Percentiles rank a stretch among this genome's conserved stretches.
These are phyloP conservation scores for Aptenodytes patagonicus DNA, from an alignment of 2,113 vertebrate genomes.

Conservation along the genomic window DNA sequence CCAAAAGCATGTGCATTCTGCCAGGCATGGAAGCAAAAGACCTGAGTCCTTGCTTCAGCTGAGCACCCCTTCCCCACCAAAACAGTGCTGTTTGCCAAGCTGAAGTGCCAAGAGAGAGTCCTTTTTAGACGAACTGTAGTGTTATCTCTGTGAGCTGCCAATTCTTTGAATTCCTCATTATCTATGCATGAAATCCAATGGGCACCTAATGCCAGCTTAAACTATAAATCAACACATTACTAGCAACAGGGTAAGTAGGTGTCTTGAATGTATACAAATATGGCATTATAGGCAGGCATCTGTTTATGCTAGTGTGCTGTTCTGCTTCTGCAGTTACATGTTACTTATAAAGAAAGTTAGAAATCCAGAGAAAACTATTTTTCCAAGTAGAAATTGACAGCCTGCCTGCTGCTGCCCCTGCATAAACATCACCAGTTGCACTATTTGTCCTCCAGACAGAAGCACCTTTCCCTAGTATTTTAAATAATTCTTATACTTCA, in stretches of 20 bases:
- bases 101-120: not conserved
- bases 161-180: not conserved
- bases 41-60: not conserved
- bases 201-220: not conserved
- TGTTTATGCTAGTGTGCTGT: not conserved
- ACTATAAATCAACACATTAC: not conserved
- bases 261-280: not conserved
- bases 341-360: not conserved
- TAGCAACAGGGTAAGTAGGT: not conserved
- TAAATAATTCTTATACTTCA: not conserved
- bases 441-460: not conserved
- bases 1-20: not conserved
- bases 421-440: not conserved
- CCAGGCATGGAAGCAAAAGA: not conserved
- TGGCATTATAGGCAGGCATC: not conserved
- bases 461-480: not conserved
- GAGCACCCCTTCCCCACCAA: not conserved
- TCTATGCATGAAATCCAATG: not conserved
- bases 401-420: not conserved
- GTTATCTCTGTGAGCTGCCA: slow-evolving; percentile 1
- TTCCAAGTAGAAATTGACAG: not conserved
- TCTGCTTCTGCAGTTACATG: not conserved
- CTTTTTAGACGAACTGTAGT: not conserved
- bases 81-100: not conserved
- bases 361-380: not conserved